These are phyloP conservation scores for Coreoperca whiteheadi DNA, from an alignment of 2,113 vertebrate species.

Conservation along the genomic window DNA sequence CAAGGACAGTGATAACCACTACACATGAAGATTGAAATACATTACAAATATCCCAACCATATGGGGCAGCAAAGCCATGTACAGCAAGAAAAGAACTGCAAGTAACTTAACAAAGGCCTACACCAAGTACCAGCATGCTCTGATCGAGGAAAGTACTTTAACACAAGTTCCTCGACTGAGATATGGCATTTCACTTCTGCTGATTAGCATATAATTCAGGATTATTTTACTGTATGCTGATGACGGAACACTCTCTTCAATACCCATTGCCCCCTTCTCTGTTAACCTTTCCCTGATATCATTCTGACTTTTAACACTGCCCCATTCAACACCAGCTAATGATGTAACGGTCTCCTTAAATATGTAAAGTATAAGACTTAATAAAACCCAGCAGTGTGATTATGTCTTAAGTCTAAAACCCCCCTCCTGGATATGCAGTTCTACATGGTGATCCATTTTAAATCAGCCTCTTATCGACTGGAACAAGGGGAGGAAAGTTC, in stretches of 20 bases:
- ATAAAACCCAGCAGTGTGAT: slow-evolving; percentile 77
- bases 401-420: slow-evolving; percentile 77
- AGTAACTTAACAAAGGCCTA: slow-evolving; percentile 74
- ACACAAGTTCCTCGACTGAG: slow-evolving; percentile 65
- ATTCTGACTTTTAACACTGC: slow-evolving; percentile 75
- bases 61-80: slow-evolving; percentile 72
- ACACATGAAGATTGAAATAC: slow-evolving; percentile 49
- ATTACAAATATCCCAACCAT: slow-evolving; percentile 59
- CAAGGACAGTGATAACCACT: slow-evolving; percentile 36
- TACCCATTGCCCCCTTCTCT: slow-evolving; percentile 48
- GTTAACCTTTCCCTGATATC: slow-evolving; percentile 76
- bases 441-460: slow-evolving; percentile 80
- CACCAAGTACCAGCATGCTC: slow-evolving; percentile 61
- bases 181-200: slow-evolving; percentile 66
- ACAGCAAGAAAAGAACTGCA: slow-evolving; percentile 67
- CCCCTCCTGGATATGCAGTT: slow-evolving; percentile 70
- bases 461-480: slow-evolving; percentile 78
- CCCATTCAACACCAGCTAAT: slow-evolving; percentile 78
- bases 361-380: slow-evolving; percentile 85
- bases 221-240: slow-evolving; percentile 78
- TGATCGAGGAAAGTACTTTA: slow-evolving; percentile 65
- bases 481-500: slow-evolving; percentile 78
- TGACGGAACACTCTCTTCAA: slow-evolving; percentile 61
- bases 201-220: slow-evolving; percentile 82
- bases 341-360: slow-evolving; percentile 84